Evolutionary conservation across 2,113 vertebrate species (phyloP), one percentile per base, ranked within the genome.

Genomic region (Dromas ardeola): DNA sequence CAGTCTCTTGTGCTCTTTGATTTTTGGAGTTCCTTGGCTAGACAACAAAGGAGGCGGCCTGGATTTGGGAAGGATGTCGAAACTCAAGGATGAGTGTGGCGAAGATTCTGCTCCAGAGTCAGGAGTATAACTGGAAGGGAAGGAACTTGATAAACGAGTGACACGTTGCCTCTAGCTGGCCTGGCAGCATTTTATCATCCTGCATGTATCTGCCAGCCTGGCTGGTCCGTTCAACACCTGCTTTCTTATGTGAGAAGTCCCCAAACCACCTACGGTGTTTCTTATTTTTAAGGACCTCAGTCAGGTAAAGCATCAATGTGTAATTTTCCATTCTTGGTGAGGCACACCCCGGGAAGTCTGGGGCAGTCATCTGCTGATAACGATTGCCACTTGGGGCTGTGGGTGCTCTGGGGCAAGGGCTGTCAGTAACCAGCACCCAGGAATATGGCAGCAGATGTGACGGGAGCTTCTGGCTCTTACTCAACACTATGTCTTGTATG

Each of bases 231-330:
- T 88, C 15, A 8, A 95, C 87, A 88, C 90, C 93, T 96, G 93
- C 78, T 96, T 82, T 42, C 92, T 84, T 85, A 88, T 94, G 95
- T 88, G 96, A 93, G 96, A 95, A 92, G 90, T 82, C 85, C 87
- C 71, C 76, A 80, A n/a, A 49, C 66, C 93, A 78, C 92, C 21
- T 50, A 7, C 0, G 2, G 78, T 36, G 66, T 7, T 62, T 36
- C 73, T 79, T 6, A 49, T 72, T 81, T 81, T 72, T 7, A 13
- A 61, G 74, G 66, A 11, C 49, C 62, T 96, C 66, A 80, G 78
- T 21, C 81, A 66, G 73, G 26, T 7, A 78, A 84, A 84, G 65
- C 85, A 90, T 19, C 69, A 23, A 7, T 21, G 58, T 88, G 42
- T 91, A 69, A 82, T 61, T 90, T 91, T 29, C 81, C 1, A 4